Evolutionary conservation across 1,140 invertebrate species (phyloP).

Genomic region (Hestina assimilis): DNA sequence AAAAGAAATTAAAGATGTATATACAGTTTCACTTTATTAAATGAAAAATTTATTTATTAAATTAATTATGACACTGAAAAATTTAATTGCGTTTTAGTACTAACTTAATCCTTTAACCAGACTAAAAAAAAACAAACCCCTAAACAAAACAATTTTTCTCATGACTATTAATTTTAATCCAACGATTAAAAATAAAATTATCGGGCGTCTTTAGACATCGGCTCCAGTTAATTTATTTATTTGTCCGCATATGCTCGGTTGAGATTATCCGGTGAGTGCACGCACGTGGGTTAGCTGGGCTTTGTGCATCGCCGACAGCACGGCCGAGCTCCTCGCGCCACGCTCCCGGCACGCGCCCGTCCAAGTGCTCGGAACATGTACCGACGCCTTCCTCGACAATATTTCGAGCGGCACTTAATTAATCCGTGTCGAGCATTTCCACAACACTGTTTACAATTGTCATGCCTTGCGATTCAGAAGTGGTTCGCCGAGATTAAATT

Average conservation of each 20-base stretch:
- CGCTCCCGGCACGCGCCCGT: constrained; percentile 26
- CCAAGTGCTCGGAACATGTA: constrained; percentile 60
- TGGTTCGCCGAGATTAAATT: background rate
- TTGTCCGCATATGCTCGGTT: constrained; percentile 57
- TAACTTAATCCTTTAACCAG: too few relatives aligned
- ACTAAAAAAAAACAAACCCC: too few relatives aligned
- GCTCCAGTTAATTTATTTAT: constrained; percentile 73
- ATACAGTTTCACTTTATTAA: too few relatives aligned
- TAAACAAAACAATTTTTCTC: constrained; percentile 33
- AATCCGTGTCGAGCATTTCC: constrained; percentile 41
- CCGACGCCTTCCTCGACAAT: constrained; percentile 56
- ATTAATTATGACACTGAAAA: too few relatives aligned
- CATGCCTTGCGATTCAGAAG: background rate
- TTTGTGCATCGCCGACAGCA: constrained; percentile 21
- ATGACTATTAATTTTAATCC: constrained; percentile 51
- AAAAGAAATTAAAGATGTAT: too few relatives aligned
- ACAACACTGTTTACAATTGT: constrained; percentile 17
- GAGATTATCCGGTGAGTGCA: constrained; percentile 59
- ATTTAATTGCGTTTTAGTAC: too few relatives aligned
- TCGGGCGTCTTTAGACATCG: constrained; percentile 26
- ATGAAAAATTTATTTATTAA: too few relatives aligned
- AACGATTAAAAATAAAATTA: constrained; percentile 34
- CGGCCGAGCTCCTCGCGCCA: constrained; percentile 26
- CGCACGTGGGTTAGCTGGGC: constrained; percentile 39
- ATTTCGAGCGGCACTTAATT: constrained; percentile 67